A percentile compares a stretch with the other conserved stretches of the same genome.
Evolutionary conservation across 2,888 invertebrate genomes (phyloP).

Genomic region (Helicoverpa assulta): DNA sequence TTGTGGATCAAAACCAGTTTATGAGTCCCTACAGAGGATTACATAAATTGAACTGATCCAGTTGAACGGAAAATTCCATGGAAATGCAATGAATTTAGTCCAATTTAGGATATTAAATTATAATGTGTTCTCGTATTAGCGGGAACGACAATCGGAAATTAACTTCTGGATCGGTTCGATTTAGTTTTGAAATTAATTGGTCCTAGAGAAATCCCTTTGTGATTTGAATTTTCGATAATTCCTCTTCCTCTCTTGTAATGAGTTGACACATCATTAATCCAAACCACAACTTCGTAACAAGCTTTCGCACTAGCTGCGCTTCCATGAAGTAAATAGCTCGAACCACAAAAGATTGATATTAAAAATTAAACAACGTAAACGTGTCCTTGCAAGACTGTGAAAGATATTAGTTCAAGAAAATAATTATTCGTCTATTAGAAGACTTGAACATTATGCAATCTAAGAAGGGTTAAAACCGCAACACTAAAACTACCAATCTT

Average conservation of each 20-base stretch:
- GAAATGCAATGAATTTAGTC: background rate
- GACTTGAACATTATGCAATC: too few relatives aligned
- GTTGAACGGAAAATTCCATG: slow-evolving; percentile 11
- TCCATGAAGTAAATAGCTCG: too few relatives aligned
- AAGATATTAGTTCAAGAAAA: too few relatives aligned
- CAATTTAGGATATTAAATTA: slow-evolving; percentile 9
- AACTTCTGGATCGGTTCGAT: background rate
- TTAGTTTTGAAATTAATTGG: background rate
- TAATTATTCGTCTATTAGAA: too few relatives aligned
- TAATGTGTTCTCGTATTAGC: background rate
- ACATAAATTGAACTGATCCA: slow-evolving; percentile 28
- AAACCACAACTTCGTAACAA: too few relatives aligned
- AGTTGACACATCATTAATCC: background rate
- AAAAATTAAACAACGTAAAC: too few relatives aligned
- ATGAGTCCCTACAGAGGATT: slow-evolving; percentile 27
- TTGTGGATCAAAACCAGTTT: slow-evolving; percentile 22
- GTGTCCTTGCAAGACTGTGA: too few relatives aligned
- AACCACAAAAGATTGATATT: too few relatives aligned
- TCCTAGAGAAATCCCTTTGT: background rate
- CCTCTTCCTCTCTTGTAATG: too few relatives aligned
- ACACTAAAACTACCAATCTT: too few relatives aligned
- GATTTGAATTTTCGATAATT: background rate
- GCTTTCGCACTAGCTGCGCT: too few relatives aligned
- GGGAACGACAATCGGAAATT: background rate
- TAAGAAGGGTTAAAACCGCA: too few relatives aligned